Evolutionary conservation across 2,888 invertebrate genomes (phyloP), one percentile per base, ranked within the genome.

Genomic region (Tiliacea aurago): DNA sequence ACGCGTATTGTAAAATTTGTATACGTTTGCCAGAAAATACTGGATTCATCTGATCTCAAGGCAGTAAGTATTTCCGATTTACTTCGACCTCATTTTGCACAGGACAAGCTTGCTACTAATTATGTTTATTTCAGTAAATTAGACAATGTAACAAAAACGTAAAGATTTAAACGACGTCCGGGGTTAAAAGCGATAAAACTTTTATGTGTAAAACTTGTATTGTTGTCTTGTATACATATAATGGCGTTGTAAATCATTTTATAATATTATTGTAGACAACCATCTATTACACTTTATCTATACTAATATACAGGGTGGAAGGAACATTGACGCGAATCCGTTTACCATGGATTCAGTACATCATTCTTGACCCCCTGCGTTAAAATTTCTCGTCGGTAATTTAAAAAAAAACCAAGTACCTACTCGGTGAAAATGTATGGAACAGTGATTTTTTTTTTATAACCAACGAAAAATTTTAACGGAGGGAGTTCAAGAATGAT

Each of bases 211-310:
- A 33, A 18, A n/a, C 47, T 51, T n/a, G 15, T 28, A 51, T 63
- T 67, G 23, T 70, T 45, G 58, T 28, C 18, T 37, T 20, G 9
- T 62, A 61, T 20, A n/a, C n/a, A n/a, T n/a, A 49, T 76, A 53
- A 79, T 33, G 23, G 63, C 28, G 62, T 67, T 28, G 58, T 79
- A 70, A 79, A 79, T 70, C 63, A 63, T 28, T n/a, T 10, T 33
- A n/a, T n/a, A 55, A 64, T 51, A 59, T 63, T 67, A 49, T 45
- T 67, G 49, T n/a, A 37, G 33, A 45, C 43, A 20, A 59, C 47
- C 65, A 61, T 64, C 2, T n/a, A 49, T 41, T 59, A 64, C 45
- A n/a, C 51, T 59, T 59, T 69, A 18, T 7, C 20, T 53, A 53
- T n/a, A n/a, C n/a, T n/a, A n/a, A n/a, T n/a, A n/a, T n/a, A n/a